Evolutionary conservation across 92 coral and sea anemone species (phyloP).

Genomic region (Phenganax stokvisi): DNA sequence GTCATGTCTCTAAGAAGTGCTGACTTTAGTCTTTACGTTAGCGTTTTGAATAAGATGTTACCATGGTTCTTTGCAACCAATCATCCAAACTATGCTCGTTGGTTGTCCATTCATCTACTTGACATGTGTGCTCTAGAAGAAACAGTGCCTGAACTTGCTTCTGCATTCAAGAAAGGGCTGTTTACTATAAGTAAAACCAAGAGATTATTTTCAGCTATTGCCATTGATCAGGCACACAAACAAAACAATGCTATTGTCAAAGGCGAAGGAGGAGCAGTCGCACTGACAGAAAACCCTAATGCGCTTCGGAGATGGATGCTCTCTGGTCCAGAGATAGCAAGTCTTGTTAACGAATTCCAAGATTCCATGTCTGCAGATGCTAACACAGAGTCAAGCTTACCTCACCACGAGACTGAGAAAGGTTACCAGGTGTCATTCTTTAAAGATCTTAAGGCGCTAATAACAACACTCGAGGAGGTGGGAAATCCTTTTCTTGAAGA

Average conservation of each 20-base stretch:
- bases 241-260: constrained; percentile 56
- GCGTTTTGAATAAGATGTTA: constrained; percentile 25
- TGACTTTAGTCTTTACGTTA: constrained; percentile 18
- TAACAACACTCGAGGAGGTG: constrained; percentile 31
- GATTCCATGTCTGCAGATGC: constrained; percentile 12
- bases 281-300: constrained; percentile 49
- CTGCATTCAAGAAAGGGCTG: constrained; percentile 35
- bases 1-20: constrained; percentile 16
- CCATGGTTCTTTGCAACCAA: constrained; percentile 49
- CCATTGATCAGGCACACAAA: constrained; percentile 58
- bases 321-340: constrained; percentile 57
- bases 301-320: constrained; percentile 60
- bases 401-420: constrained; percentile 50
- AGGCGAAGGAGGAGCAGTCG: constrained; percentile 57
- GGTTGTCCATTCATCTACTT: constrained; percentile 46
- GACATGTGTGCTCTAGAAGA: constrained; percentile 41
- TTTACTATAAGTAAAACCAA: constrained; percentile 45
- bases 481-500: constrained; percentile 52
- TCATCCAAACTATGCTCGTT: constrained; percentile 49
- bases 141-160: constrained; percentile 41
- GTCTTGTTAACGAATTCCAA: constrained; percentile 51
- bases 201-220: constrained; percentile 48
- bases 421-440: constrained; percentile 40
- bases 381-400: background rate
- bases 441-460: constrained; percentile 48